phyloP scores from a whole-genome alignment of 1,140 invertebrate species.

The Fopius arisanus region DNA sequence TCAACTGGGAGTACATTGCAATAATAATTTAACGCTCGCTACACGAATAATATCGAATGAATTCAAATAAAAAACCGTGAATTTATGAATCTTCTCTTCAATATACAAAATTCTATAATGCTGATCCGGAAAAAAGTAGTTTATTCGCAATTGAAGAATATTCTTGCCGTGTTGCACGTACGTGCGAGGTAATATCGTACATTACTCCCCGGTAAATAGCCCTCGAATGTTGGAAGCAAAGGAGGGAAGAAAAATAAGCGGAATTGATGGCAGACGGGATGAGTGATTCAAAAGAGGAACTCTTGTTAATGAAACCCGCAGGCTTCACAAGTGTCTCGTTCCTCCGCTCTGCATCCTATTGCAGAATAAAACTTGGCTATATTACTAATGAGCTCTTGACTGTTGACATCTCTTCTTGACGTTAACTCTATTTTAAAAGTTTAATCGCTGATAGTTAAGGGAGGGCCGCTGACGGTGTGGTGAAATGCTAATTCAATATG shows the following conservation, averaged over 20 bases:
- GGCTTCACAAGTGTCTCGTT: neutral
- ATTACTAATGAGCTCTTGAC: slow-evolving; percentile 1
- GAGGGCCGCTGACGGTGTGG: neutral
- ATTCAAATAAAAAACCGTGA: too few species aligned
- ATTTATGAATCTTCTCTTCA: too few species aligned
- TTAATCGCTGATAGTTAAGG: neutral
- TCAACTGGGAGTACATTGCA: neutral
- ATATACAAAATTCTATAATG: too few species aligned
- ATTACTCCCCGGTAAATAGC: neutral
- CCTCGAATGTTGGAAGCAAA: neutral
- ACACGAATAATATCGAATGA: too few species aligned
- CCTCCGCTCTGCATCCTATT: neutral
- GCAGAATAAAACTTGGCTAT: neutral
- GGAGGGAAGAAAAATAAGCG: neutral
- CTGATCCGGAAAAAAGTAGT: too few species aligned
- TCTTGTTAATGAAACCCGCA: slow-evolving; percentile 11
- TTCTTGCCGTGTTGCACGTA: neutral
- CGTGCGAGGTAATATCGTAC: neutral
- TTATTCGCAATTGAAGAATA: too few species aligned
- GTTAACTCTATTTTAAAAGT: neutral
- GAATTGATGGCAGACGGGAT: neutral
- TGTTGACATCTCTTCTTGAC: neutral
- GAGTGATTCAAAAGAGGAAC: neutral
- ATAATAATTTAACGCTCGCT: too few species aligned
- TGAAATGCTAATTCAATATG: too few species aligned